phyloP scores from a whole-genome alignment of 2,113 vertebrate species.

The Ibidorhyncha struthersii region DNA sequence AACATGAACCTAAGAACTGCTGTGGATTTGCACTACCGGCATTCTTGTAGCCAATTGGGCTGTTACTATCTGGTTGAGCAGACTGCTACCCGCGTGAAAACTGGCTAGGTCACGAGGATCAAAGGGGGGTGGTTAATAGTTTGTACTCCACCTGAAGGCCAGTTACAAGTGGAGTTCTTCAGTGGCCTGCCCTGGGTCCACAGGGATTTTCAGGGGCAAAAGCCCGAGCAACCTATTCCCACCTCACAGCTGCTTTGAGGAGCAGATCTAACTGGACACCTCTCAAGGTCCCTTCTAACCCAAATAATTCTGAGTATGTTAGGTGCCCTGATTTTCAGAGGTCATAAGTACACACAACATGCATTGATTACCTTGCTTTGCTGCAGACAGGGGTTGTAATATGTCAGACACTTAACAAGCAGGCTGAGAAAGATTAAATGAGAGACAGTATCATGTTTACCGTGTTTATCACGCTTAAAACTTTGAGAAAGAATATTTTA shows the following conservation, averaged over 20 bases:
- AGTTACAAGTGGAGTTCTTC: not conserved
- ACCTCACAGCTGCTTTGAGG: not conserved
- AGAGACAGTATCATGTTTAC: not conserved
- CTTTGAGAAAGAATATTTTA: not conserved
- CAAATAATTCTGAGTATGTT: not conserved
- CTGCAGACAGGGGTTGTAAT: rapidly evolving
- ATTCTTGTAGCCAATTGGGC: not conserved
- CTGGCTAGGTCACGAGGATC: not conserved
- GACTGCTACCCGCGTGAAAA: not conserved
- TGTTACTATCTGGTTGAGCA: not conserved
- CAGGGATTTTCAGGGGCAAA: not conserved
- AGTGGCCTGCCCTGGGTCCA: not conserved
- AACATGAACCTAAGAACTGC: not conserved
- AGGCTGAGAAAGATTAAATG: not conserved
- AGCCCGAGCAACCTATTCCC: not conserved
- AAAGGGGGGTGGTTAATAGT: not conserved
- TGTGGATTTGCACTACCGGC: not conserved
- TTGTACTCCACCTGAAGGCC: not conserved
- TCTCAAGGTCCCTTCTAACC: not conserved
- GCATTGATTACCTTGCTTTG: not conserved
- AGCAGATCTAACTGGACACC: not conserved
- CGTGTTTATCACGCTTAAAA: not conserved
- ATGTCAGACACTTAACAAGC: not conserved
- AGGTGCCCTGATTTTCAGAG: not conserved
- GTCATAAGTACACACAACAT: not conserved